phyloP scores from a whole-genome alignment of 2,113 vertebrate genomes.

The Rhinolophus ferrumequinum region DNA sequence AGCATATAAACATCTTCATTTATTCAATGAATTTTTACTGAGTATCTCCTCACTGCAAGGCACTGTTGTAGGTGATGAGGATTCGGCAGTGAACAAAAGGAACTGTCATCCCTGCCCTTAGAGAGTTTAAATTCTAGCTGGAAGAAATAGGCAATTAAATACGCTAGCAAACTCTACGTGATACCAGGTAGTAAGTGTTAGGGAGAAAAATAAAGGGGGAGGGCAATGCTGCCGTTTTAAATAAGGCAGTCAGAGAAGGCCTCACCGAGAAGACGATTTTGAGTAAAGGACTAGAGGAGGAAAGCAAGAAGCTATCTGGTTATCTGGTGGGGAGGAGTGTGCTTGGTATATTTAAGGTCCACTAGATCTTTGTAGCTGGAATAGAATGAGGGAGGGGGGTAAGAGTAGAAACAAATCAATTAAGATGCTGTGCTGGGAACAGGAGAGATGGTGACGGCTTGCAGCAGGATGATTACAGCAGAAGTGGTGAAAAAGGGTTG shows the following conservation, averaged over 20 bases:
- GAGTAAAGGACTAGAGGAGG: neutral
- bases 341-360: neutral
- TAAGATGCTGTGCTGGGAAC: neutral
- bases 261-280: neutral
- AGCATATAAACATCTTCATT: neutral
- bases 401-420: neutral
- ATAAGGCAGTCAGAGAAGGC: constrained; percentile 1
- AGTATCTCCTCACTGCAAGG: neutral
- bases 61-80: neutral
- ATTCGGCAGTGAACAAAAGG: neutral
- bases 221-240: neutral
- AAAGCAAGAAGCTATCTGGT: neutral
- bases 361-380: neutral
- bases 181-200: neutral
- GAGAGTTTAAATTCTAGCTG: neutral
- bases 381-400: neutral
- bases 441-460: neutral
- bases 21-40: neutral
- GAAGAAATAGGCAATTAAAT: neutral
- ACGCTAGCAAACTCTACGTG: neutral
- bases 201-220: neutral
- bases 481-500: neutral
- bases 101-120: neutral
- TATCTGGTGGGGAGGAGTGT: neutral
- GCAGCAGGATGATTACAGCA: neutral